These are phyloP conservation scores for Lophius americanus DNA, from an alignment of 2,797 vertebrate genomes.

Conservation along the genomic window DNA sequence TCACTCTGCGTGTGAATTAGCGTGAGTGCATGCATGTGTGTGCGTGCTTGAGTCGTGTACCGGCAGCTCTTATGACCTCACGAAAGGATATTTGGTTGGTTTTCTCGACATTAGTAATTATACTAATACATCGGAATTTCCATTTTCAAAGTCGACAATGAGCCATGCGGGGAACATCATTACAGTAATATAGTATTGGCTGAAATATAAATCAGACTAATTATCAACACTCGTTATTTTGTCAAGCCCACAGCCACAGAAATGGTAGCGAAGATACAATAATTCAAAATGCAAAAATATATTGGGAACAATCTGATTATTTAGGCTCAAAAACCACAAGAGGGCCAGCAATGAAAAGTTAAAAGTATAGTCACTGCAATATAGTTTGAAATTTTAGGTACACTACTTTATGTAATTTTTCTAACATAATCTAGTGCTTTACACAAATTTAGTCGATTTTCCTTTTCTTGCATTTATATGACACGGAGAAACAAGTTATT, in stretches of 20 bases:
- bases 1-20: slow-evolving; percentile 11
- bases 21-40: slow-evolving; percentile 13
- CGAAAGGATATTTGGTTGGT: slow-evolving; percentile 93
- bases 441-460: neutral
- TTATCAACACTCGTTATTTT: slow-evolving; percentile 86
- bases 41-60: slow-evolving; percentile 79
- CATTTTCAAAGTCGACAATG: slow-evolving; percentile 91
- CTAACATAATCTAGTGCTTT: neutral
- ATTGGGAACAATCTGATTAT: neutral
- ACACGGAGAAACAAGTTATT: neutral
- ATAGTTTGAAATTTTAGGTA: neutral
- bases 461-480: neutral
- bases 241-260: slow-evolving; percentile 60
- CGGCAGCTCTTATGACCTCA: slow-evolving; percentile 89
- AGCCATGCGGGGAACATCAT: slow-evolving; percentile 91
- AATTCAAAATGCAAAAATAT: slow-evolving; percentile 67
- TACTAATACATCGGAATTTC: slow-evolving; percentile 93
- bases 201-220: slow-evolving; percentile 91
- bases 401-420: neutral
- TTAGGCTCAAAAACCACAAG: neutral
- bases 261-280: slow-evolving; percentile 47
- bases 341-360: neutral
- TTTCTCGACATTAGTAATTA: slow-evolving; percentile 97
- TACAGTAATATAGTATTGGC: slow-evolving; percentile 92
- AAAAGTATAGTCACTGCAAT: neutral